These are phyloP conservation scores for Axis porcinus DNA, from an alignment of 2,113 vertebrate species.

Conservation along the genomic window DNA sequence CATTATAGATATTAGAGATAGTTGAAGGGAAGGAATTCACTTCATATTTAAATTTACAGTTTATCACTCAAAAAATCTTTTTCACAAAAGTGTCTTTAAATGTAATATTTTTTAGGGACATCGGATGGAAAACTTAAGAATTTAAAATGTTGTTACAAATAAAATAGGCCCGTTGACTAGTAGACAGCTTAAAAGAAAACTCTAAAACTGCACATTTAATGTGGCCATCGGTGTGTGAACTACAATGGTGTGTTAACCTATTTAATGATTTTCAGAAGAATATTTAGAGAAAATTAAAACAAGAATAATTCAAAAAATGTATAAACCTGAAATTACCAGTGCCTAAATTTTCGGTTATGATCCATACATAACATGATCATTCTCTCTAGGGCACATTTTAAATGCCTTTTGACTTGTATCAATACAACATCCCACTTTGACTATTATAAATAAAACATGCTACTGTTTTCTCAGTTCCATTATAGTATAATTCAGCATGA, in stretches of 20 bases:
- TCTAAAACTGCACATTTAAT: neutral
- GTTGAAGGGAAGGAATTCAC: neutral
- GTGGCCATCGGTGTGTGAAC: slow-evolving; percentile 9
- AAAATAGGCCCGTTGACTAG: neutral
- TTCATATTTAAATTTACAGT: neutral
- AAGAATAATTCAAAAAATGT: neutral
- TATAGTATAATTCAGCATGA: slow-evolving; percentile 86
- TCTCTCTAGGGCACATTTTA: slow-evolving; percentile 17
- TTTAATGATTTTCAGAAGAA: slow-evolving; percentile 29
- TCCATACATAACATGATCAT: slow-evolving; percentile 27
- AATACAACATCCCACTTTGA: slow-evolving; percentile 69
- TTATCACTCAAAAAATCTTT: slow-evolving; percentile 25
- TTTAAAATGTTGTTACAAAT: slow-evolving; percentile 34
- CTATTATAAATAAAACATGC: neutral
- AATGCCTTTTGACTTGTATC: slow-evolving; percentile 49
- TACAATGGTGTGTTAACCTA: neutral
- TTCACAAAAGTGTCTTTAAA: slow-evolving; percentile 14
- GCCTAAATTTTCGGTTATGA: slow-evolving; percentile 27
- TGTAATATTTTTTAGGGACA: neutral
- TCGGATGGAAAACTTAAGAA: neutral
- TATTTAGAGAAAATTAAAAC: slow-evolving; percentile 26
- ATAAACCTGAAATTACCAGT: neutral
- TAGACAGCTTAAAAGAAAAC: neutral
- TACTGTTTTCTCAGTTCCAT: slow-evolving; percentile 81
- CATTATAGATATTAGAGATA: neutral